These are phyloP conservation scores for Lasiommata megera DNA, from an alignment of 2,888 invertebrate species.

Conservation along the genomic window DNA sequence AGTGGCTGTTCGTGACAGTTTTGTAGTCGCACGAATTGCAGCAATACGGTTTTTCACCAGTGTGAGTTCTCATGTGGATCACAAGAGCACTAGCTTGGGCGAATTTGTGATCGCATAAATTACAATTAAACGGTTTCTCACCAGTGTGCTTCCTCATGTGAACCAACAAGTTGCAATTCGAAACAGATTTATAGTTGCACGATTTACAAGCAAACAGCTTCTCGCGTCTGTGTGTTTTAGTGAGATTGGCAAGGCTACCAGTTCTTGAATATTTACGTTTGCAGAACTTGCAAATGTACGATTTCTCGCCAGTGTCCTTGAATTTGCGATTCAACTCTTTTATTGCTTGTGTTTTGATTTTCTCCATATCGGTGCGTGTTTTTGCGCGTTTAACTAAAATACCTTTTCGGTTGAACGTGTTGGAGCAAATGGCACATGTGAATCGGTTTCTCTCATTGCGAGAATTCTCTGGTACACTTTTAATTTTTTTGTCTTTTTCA, in stretches of 20 bases:
- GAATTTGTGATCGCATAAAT: background rate
- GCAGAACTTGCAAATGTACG: too few relatives aligned
- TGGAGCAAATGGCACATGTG: background rate
- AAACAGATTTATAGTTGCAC: background rate
- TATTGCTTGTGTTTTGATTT: too few relatives aligned
- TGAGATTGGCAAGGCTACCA: too few relatives aligned
- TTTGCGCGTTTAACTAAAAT: background rate
- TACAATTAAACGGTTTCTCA: background rate
- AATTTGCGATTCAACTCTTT: too few relatives aligned
- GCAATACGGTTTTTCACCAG: background rate
- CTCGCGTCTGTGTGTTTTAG: too few relatives aligned
- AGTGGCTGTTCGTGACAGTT: background rate
- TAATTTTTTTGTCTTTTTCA: background rate
- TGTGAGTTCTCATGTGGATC: background rate
- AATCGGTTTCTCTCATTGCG: background rate
- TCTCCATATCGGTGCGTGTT: too few relatives aligned
- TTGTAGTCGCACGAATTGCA: background rate
- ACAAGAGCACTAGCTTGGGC: background rate
- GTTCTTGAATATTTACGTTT: too few relatives aligned
- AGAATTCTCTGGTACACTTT: background rate
- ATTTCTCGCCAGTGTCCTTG: background rate
- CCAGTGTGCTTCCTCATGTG: conserved; percentile 8
- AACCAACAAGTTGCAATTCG: background rate
- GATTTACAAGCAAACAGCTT: background rate
- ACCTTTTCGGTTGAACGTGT: background rate